These are phyloP conservation scores for Hydropotes inermis DNA, from an alignment of 2,113 vertebrate genomes.

Conservation along the genomic window DNA sequence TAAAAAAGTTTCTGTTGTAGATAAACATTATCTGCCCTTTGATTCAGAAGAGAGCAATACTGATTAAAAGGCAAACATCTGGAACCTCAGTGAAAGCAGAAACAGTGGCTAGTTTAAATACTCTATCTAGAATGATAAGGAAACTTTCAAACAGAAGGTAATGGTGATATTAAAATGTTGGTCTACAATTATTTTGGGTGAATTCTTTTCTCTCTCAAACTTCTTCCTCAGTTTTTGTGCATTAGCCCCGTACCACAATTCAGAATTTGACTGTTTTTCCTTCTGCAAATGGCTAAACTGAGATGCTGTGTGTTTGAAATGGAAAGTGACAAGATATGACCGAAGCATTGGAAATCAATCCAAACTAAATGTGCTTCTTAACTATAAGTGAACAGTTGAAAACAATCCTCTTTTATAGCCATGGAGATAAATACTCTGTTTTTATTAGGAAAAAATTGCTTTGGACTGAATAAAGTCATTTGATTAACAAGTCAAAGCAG, in stretches of 20 bases:
- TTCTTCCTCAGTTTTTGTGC: conserved; percentile 52
- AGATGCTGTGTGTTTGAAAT: conserved; percentile 97
- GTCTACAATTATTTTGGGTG: not conserved
- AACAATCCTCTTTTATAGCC: conserved; percentile 90
- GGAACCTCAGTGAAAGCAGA: not conserved
- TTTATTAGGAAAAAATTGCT: conserved; percentile 89
- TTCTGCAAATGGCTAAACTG: conserved; percentile 92
- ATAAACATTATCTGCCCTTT: not conserved
- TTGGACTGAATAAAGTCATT: conserved; percentile 88
- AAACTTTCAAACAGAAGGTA: not conserved
- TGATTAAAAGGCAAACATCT: not conserved
- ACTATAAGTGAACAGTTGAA: conserved; percentile 99
- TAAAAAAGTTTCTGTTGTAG: not conserved
- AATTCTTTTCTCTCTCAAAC: conserved; percentile 48
- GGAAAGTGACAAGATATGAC: conserved; percentile 99
- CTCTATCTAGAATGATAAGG: not conserved
- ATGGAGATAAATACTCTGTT: conserved; percentile 89
- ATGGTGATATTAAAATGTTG: not conserved
- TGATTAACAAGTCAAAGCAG: conserved; percentile 89
- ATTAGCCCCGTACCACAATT: conserved; percentile 45
- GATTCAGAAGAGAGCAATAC: not conserved
- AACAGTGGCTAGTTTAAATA: not conserved
- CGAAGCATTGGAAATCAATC: conserved; percentile 99
- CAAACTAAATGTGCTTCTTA: conserved; percentile 99
- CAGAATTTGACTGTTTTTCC: conserved; percentile 81